A percentile compares a stretch with the other conserved stretches of the same genome.
Evolutionary conservation across 2,797 vertebrate species (phyloP).

Genomic region (Darevskia mixta): DNA sequence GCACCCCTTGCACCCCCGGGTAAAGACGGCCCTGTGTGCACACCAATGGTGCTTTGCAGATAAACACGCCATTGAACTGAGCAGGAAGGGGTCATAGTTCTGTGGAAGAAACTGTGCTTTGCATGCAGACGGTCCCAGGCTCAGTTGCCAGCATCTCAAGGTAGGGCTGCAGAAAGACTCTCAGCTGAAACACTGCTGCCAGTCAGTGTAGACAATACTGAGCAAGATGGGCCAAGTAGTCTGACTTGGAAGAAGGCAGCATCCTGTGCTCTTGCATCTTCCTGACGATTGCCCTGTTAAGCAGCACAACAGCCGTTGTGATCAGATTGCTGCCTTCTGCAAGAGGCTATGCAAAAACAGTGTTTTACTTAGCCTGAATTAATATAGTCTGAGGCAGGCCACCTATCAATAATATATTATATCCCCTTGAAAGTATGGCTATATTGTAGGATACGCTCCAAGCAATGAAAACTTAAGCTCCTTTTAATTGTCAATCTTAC

Average conservation of each 20-base stretch:
- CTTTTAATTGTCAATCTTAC: conserved; percentile 60
- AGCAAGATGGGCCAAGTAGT: too few relatives aligned
- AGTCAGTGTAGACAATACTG: too few relatives aligned
- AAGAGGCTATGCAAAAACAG: background rate
- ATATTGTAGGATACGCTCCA: conserved; percentile 46
- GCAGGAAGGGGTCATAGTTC: background rate
- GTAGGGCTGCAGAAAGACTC: too few relatives aligned
- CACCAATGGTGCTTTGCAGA: background rate
- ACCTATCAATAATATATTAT: conserved; percentile 76
- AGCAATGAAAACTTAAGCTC: conserved; percentile 43
- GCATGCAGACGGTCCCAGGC: too few relatives aligned
- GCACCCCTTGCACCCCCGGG: too few relatives aligned
- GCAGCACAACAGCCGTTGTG: background rate
- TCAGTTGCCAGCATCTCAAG: too few relatives aligned
- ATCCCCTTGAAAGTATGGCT: conserved; percentile 68
- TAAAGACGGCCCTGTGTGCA: too few relatives aligned
- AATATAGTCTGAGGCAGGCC: conserved; percentile 53
- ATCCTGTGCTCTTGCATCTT: too few relatives aligned
- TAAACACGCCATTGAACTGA: background rate
- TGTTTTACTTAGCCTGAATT: conserved; percentile 55
- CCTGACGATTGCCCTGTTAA: too few relatives aligned
- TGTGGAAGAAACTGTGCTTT: too few relatives aligned
- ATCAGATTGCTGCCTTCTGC: background rate
- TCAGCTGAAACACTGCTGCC: too few relatives aligned
- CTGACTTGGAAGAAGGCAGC: too few relatives aligned